These are phyloP conservation scores for Cercopithecus hamlyni DNA, from an alignment of 2,797 vertebrate species.

Conservation along the genomic window DNA sequence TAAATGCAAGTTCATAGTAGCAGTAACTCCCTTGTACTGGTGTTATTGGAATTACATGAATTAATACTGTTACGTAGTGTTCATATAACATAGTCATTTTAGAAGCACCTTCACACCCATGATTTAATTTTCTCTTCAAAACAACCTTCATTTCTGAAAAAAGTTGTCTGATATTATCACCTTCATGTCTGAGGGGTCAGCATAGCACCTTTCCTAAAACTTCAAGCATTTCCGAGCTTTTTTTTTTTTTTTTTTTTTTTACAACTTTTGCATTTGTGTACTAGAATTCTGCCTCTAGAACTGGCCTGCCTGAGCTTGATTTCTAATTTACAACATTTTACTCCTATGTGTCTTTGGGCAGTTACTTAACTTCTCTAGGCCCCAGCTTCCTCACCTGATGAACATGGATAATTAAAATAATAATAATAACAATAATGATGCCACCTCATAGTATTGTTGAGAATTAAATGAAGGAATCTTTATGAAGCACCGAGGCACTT, in stretches of 20 bases:
- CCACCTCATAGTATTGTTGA: background rate
- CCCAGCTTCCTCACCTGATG: background rate
- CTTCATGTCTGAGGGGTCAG: background rate
- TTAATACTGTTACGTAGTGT: background rate
- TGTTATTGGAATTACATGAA: background rate
- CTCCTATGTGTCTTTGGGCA: background rate
- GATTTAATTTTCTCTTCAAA: background rate
- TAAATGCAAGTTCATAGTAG: background rate
- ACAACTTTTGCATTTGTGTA: background rate
- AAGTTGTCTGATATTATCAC: background rate
- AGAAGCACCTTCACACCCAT: background rate
- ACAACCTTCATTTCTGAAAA: background rate
- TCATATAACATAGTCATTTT: background rate
- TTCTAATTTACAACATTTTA: background rate
- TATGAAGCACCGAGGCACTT: background rate
- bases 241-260: background rate
- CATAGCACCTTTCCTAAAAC: background rate
- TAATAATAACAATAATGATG: background rate
- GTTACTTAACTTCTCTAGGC: background rate
- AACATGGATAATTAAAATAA: background rate
- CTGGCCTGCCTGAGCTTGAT: background rate
- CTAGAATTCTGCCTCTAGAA: background rate
- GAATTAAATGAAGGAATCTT: background rate
- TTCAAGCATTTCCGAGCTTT: background rate
- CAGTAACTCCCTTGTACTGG: background rate